Evolutionary conservation across 2,888 invertebrate species (phyloP).

Genomic region (Caradrina clavipalpis): DNA sequence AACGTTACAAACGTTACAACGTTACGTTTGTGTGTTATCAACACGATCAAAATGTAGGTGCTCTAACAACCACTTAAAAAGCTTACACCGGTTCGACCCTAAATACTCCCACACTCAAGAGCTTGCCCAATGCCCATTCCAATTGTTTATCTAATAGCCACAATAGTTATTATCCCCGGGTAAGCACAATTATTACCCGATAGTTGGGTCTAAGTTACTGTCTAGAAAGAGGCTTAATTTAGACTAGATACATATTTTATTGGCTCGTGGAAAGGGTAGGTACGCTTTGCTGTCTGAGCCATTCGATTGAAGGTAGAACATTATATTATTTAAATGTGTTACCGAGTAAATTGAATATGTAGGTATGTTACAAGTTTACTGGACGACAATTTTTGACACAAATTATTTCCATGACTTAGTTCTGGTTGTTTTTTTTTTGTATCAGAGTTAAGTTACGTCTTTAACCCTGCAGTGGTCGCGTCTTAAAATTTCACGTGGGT

Average conservation of each 20-base stretch:
- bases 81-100: not conserved
- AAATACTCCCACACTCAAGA: constrained; percentile 2
- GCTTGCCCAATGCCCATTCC: not conserved
- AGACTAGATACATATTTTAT: constrained; percentile 49
- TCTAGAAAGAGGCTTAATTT: constrained; percentile 31
- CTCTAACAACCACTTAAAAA: not conserved
- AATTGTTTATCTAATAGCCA: constrained; percentile 36
- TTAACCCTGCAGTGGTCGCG: no score
- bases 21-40: no score
- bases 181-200: constrained; percentile 44
- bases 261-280: constrained; percentile 4
- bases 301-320: constrained; percentile 1
- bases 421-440: no score
- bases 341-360: no score
- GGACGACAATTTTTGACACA: no score
- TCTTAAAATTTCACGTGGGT: no score
- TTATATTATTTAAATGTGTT: not conserved
- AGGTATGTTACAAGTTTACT: no score
- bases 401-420: no score
- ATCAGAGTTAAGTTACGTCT: no score
- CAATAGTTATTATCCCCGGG: constrained; percentile 41
- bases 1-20: no score
- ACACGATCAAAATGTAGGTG: no score
- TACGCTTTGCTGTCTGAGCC: constrained; percentile 11
- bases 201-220: constrained; percentile 37